Percentiles rank a stretch among this genome's conserved stretches.
Evolutionary conservation across 2,797 vertebrate genomes (phyloP).

Genomic region (Malacoctenus gilli): DNA sequence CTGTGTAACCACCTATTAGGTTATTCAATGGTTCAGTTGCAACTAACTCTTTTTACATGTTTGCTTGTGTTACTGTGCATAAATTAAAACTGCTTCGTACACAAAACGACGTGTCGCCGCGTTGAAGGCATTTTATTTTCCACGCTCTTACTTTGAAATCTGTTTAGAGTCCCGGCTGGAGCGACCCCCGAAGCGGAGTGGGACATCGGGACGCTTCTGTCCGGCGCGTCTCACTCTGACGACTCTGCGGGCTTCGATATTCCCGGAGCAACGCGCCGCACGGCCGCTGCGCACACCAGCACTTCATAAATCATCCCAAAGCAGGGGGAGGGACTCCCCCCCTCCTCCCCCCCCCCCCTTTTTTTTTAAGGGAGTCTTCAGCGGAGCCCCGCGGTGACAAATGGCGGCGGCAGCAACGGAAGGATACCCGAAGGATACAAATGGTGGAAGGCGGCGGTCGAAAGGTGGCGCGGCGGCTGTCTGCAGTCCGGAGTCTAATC

Average conservation of each 20-base stretch:
- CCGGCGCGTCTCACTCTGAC: conserved; percentile 27
- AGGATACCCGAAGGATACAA: conserved; percentile 77
- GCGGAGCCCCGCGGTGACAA: conserved; percentile 52
- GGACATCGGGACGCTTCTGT: conserved; percentile 11
- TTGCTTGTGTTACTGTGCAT: conserved; percentile 84
- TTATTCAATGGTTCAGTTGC: conserved; percentile 74
- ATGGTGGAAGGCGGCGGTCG: conserved; percentile 36
- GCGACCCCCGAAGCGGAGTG: conserved; percentile 6
- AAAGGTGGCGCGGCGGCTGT: conserved; percentile 48
- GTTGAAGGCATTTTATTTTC: conserved; percentile 24
- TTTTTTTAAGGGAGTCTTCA: conserved; percentile 61
- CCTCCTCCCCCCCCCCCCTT: conserved; percentile 27
- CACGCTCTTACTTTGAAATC: not conserved
- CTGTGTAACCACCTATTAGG: conserved; percentile 68
- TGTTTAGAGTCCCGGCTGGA: not conserved
- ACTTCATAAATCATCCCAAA: conserved; percentile 61
- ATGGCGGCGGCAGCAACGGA: conserved; percentile 51
- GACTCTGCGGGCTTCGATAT: conserved; percentile 42
- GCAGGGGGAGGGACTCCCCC: conserved; percentile 28
- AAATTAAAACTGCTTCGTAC: conserved; percentile 84
- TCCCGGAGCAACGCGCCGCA: conserved; percentile 29
- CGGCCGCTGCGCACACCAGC: conserved; percentile 29
- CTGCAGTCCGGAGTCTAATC: conserved; percentile 67
- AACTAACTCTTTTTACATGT: conserved; percentile 83
- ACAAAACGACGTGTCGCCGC: conserved; percentile 59